Base-by-base conservation (phyloP, 1,140 invertebrate species). In the Drosophila ficusphila region DNA sequence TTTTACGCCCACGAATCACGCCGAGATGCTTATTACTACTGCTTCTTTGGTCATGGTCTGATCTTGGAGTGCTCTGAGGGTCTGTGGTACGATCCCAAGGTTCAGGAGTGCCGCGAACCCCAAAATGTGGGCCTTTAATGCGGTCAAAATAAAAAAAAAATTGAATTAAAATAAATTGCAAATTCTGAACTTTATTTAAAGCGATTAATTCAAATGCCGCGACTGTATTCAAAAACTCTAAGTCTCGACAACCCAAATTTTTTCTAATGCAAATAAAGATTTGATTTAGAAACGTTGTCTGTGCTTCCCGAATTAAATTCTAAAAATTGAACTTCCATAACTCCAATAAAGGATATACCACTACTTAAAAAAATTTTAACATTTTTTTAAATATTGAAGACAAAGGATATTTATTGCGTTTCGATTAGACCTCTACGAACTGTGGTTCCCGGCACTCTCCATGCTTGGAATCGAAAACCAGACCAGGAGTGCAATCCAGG, bases 401-500 rank as follows among this genome's bases (percentile, higher is more conserved):
- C 8, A n/a, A 6, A 11, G 21, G 4, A 31, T 25, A 6, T 53
- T 27, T 48, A 70, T 70, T n/a, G n/a, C n/a, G n/a, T n/a, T n/a
- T n/a, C n/a, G n/a, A 1, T 49, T 78, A 88, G 19, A 8, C 57
- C n/a, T 31, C 27, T 1, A 75, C 33, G 14, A 61, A 53, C 11
- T 67, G 48, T 0, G 75, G 65, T 25, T 75, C 70, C 14, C 78
- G 78, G 44, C 89, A 90, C 16, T 79, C 67, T 42, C 79, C 48
- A 1, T 38, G 18, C 41, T 61, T 49, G 33, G 57, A 42, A 60
- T 90, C 89, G 23, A 73, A 90, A 0, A 88, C 56, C 49, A 90
- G 49, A 9, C 89, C 89, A 2, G 89, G 89, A 5, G 89, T 90
- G 54, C 89, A 90, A 9, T 89, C 82, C 42, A 90, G 33, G 12